Evolutionary conservation across 2,113 vertebrate genomes (phyloP).

Genomic region (Trematocara marginatum): DNA sequence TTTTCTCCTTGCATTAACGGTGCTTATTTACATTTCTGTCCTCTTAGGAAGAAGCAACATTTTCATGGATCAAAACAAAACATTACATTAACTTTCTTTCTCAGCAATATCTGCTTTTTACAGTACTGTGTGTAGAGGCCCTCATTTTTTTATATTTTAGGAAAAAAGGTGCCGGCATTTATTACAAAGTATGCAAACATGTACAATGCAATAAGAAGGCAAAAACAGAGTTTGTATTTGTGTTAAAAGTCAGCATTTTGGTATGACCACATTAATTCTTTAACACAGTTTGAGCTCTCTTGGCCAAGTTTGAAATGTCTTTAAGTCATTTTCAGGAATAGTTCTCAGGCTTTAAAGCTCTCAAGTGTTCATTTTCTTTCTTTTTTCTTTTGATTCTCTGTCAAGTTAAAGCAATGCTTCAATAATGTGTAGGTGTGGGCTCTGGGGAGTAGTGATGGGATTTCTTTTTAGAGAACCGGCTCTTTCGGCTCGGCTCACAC

Average conservation of each 20-base stretch:
- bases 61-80: neutral
- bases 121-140: neutral
- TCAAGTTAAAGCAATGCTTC: neutral
- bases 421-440: neutral
- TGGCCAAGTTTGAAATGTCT: neutral
- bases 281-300: accelerated
- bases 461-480: too few relatives aligned
- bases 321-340: neutral
- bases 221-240: neutral
- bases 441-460: neutral
- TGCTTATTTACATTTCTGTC: neutral
- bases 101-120: neutral
- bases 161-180: accelerated
- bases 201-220: neutral
- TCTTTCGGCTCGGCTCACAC: too few relatives aligned
- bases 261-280: neutral
- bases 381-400: neutral
- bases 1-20: accelerated
- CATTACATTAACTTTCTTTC: neutral
- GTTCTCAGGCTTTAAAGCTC: neutral
- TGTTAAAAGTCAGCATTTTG: neutral
- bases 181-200: neutral
- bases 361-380: neutral
- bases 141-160: neutral
- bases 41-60: neutral